Conservation (phyloP, 37 sponge, comb jelly and placozoan species). For the Tethya wilhelma region DNA sequence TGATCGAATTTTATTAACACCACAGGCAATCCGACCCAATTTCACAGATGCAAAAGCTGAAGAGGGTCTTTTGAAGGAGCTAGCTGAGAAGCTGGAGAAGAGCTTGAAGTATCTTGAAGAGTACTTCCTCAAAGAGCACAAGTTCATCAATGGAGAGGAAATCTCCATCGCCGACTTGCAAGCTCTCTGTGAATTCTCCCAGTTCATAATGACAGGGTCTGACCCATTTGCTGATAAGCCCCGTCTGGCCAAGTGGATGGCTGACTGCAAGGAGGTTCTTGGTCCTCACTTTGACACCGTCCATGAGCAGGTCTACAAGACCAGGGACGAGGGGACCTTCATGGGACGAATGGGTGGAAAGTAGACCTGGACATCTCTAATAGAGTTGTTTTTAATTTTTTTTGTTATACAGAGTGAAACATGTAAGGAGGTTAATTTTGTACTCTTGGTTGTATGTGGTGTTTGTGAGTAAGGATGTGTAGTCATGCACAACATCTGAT, state of each 20-base stretch:
- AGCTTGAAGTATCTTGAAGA: slow-evolving; percentile 43
- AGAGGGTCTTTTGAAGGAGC: slow-evolving; percentile 16
- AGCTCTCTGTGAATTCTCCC: slow-evolving; percentile 78
- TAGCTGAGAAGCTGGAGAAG: slow-evolving; percentile 14
- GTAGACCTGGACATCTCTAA: no score
- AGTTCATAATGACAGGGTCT: slow-evolving; percentile 58
- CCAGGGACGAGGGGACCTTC: slow-evolving; percentile 48
- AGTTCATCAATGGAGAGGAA: slow-evolving; percentile 65
- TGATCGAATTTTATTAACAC: no score
- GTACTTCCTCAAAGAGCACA: slow-evolving; percentile 62
- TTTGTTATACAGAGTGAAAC: no score
- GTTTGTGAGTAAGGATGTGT: no score
- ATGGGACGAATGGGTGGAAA: no score
- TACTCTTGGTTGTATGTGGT: no score
- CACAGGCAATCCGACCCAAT: no score
- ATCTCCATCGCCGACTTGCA: slow-evolving; percentile 89
- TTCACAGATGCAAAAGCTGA: no score
- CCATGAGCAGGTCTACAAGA: slow-evolving; percentile 67
- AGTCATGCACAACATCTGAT: no score
- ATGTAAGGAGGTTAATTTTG: no score
- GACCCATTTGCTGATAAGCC: slow-evolving; percentile 44
- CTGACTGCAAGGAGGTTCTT: slow-evolving; percentile 54
- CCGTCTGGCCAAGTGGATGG: slow-evolving; percentile 66
- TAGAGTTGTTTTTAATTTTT: no score
- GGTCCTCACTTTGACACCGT: slow-evolving; percentile 70